Conservation (phyloP, 2,888 invertebrate genomes). For the Melanotus villosus region DNA sequence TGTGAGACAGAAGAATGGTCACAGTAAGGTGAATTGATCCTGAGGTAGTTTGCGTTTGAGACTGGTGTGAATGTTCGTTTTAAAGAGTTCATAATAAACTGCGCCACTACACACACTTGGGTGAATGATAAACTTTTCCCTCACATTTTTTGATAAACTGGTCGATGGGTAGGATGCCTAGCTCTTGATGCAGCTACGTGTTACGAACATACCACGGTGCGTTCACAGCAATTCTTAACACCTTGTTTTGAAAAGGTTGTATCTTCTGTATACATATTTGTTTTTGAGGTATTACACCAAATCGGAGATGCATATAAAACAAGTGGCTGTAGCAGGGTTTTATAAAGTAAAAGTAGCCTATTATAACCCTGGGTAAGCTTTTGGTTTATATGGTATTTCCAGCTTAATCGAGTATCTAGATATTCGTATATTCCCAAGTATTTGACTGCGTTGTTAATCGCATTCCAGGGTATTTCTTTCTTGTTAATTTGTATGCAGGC, state of each 20-base stretch:
- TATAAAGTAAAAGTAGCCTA: slow-evolving; percentile 15
- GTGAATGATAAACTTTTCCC: background rate
- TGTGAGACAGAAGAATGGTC: no score
- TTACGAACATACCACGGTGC: slow-evolving; percentile 20
- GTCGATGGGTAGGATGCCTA: background rate
- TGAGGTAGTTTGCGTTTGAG: no score
- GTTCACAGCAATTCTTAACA: slow-evolving; percentile 23
- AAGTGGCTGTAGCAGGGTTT: background rate
- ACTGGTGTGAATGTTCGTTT: slow-evolving; percentile 18
- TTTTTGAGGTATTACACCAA: slow-evolving; percentile 24
- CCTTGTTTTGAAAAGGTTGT: slow-evolving; percentile 17
- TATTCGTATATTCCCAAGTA: slow-evolving; percentile 10
- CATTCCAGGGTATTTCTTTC: slow-evolving; percentile 2
- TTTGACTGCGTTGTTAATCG: background rate
- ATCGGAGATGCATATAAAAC: background rate
- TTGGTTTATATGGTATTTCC: slow-evolving; percentile 12
- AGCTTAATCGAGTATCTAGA: background rate
- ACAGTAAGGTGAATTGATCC: no score
- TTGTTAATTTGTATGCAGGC: slow-evolving; percentile 1
- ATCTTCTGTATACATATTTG: slow-evolving; percentile 20
- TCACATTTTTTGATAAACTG: slow-evolving; percentile 9
- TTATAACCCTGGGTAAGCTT: slow-evolving; percentile 40
- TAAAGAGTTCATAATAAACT: slow-evolving; percentile 2
- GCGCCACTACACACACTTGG: background rate
- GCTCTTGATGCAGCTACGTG: background rate